These are phyloP conservation scores for Axinella damicornis DNA, from an alignment of 37 sponge, comb jelly and placozoan genomes.

Conservation along the genomic window DNA sequence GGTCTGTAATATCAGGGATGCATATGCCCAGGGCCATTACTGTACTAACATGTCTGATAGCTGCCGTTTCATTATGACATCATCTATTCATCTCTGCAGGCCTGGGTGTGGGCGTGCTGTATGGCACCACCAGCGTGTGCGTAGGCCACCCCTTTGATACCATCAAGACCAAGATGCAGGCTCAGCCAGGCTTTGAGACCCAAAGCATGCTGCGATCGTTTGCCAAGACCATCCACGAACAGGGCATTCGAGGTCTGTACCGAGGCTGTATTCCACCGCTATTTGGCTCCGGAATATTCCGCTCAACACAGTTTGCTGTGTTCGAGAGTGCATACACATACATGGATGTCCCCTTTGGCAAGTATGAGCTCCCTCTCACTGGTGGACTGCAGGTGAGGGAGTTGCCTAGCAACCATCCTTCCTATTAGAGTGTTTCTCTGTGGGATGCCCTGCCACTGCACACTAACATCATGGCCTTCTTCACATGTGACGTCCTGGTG, in stretches of 20 bases:
- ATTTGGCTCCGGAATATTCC: slow-evolving; percentile 95
- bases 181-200: slow-evolving; percentile 92
- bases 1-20: too few species aligned
- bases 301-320: slow-evolving; percentile 96
- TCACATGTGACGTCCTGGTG: too few species aligned
- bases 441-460: too few species aligned
- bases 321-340: slow-evolving; percentile 91
- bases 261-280: slow-evolving; percentile 93
- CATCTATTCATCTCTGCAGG: background rate
- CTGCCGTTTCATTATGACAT: too few species aligned
- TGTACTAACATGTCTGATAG: too few species aligned
- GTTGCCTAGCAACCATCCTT: too few species aligned
- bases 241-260: slow-evolving; percentile 92
- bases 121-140: slow-evolving; percentile 96
- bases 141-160: slow-evolving; percentile 99
- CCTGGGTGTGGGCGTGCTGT: slow-evolving; percentile 93
- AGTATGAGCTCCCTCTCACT: slow-evolving; percentile 75
- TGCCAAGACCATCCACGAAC: slow-evolving; percentile 71
- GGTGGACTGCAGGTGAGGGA: slow-evolving; percentile 78
- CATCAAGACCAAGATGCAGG: slow-evolving; percentile 99
- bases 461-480: too few species aligned
- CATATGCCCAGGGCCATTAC: too few species aligned
- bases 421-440: too few species aligned
- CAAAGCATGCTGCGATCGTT: slow-evolving; percentile 85
- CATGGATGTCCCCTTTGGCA: slow-evolving; percentile 48